These are phyloP conservation scores for Orestias chungarensis DNA, from an alignment of 2,797 vertebrate genomes.

Conservation along the genomic window DNA sequence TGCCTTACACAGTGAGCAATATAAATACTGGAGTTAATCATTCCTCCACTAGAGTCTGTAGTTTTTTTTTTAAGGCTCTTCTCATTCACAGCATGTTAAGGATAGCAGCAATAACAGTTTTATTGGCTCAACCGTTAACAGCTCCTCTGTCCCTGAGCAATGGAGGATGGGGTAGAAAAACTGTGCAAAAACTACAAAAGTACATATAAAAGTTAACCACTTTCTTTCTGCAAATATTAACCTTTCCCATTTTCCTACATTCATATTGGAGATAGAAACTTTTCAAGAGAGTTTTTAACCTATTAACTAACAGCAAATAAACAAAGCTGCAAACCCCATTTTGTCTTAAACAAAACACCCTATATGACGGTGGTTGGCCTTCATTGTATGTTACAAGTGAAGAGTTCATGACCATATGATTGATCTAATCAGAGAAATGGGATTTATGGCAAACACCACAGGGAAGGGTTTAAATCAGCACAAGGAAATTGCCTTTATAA, in stretches of 20 bases:
- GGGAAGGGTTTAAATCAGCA: constrained; percentile 53
- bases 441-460: constrained; percentile 61
- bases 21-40: constrained; percentile 81
- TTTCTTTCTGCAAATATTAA: constrained; percentile 79
- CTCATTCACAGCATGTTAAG: constrained; percentile 77
- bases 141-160: constrained; percentile 73
- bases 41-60: constrained; percentile 72
- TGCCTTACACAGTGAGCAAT: constrained; percentile 73
- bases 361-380: constrained; percentile 51
- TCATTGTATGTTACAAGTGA: constrained; percentile 56
- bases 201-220: constrained; percentile 79
- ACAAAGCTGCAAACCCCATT: constrained; percentile 57
- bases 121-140: constrained; percentile 77
- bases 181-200: constrained; percentile 75
- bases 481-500: constrained; percentile 56
- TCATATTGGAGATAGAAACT: constrained; percentile 63
- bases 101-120: constrained; percentile 81
- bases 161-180: constrained; percentile 73
- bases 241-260: constrained; percentile 62
- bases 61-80: constrained; percentile 82
- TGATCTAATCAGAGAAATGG: constrained; percentile 54
- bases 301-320: constrained; percentile 73
- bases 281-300: constrained; percentile 80
- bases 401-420: constrained; percentile 68
- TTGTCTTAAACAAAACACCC: constrained; percentile 51